Evolutionary conservation across 2,113 vertebrate genomes (phyloP).

Genomic region (Tetraodon nigroviridis): DNA sequence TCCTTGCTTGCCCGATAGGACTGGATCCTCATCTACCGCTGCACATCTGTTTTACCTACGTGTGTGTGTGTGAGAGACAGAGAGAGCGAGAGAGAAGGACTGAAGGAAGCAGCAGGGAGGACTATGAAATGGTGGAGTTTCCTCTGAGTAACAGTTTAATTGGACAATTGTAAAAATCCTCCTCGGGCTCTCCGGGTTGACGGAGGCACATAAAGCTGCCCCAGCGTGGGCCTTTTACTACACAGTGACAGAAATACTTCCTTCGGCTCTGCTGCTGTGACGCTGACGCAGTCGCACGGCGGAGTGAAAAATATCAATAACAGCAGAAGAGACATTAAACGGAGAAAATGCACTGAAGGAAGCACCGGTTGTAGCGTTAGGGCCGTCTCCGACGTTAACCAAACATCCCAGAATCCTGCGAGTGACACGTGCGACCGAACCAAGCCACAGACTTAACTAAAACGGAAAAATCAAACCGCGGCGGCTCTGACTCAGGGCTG

Average conservation of each 20-base stretch:
- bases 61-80: neutral
- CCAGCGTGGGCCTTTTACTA: slow-evolving; percentile 28
- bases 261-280: no score
- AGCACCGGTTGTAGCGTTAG: slow-evolving; percentile 3
- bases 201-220: slow-evolving; percentile 32
- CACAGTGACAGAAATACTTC: slow-evolving; percentile 22
- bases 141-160: slow-evolving; percentile 52
- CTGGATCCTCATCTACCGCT: neutral
- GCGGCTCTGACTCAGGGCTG: slow-evolving; percentile 44
- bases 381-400: slow-evolving; percentile 10
- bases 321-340: neutral
- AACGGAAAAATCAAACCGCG: slow-evolving; percentile 39
- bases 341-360: neutral
- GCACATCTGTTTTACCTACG: slow-evolving; percentile 52
- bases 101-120: neutral
- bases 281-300: no score
- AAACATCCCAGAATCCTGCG: neutral
- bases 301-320: neutral
- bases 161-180: slow-evolving; percentile 54
- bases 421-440: slow-evolving; percentile 1
- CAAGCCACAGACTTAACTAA: slow-evolving; percentile 34
- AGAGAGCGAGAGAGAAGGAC: slow-evolving; percentile 6
- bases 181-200: slow-evolving; percentile 35
- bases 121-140: slow-evolving; percentile 28
- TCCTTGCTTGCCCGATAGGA: slow-evolving; percentile 19